These are phyloP conservation scores for Chlorops oryzae DNA, from an alignment of 1,140 invertebrate genomes.

Conservation along the genomic window DNA sequence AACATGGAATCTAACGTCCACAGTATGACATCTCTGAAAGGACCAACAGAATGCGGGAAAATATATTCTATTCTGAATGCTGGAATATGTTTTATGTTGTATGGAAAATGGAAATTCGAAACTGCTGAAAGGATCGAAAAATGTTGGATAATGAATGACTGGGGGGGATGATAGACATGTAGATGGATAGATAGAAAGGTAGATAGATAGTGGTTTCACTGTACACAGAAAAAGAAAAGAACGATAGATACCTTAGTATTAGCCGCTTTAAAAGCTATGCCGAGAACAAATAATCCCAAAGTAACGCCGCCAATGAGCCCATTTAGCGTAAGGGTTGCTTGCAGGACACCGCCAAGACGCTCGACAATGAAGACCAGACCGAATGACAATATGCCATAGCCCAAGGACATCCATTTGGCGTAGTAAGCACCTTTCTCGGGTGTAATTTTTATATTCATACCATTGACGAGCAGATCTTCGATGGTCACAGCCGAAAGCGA, in stretches of 20 bases:
- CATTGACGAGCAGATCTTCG: slow-evolving; percentile 73
- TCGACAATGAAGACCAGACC: slow-evolving; percentile 71
- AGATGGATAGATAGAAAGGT: too few species aligned
- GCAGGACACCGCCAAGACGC: slow-evolving; percentile 70
- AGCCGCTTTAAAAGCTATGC: slow-evolving; percentile 82
- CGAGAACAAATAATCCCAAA: slow-evolving; percentile 76
- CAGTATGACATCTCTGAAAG: too few species aligned
- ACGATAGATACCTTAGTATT: slow-evolving; percentile 61
- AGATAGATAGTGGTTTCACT: background rate
- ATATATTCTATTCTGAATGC: too few species aligned
- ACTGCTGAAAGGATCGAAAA: too few species aligned
- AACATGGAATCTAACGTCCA: background rate
- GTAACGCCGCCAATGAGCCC: slow-evolving; percentile 83
- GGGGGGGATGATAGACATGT: too few species aligned
- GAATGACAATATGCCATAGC: slow-evolving; percentile 52
- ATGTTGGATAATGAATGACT: background rate
- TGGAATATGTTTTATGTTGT: too few species aligned
- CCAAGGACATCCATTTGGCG: slow-evolving; percentile 47
- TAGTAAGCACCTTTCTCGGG: slow-evolving; percentile 61
- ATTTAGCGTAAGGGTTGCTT: slow-evolving; percentile 80
- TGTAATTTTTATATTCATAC: slow-evolving; percentile 61
- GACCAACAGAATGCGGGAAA: too few species aligned
- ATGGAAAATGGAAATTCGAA: too few species aligned
- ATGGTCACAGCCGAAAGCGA: slow-evolving; percentile 84
- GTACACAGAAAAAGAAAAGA: background rate